Evolutionary conservation across 2,113 vertebrate species (phyloP).

Genomic region (Cephalopholis sonnerati): DNA sequence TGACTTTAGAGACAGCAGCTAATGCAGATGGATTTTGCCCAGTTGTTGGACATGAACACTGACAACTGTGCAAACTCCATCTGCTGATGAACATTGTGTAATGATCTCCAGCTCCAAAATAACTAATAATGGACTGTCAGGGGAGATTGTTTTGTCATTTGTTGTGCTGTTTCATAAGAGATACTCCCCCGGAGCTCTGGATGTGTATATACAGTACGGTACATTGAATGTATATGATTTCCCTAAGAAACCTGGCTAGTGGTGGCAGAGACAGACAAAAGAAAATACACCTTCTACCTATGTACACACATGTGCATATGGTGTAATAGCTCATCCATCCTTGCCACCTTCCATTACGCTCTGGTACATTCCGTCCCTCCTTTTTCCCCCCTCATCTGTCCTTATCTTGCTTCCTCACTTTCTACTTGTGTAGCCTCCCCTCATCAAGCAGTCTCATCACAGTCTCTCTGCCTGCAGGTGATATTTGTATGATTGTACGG

Average conservation of each 20-base stretch:
- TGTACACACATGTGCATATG: not conserved
- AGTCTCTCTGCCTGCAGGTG: slow-evolving; percentile 31
- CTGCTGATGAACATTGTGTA: too few species aligned
- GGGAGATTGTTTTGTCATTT: too few species aligned
- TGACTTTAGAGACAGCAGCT: too few species aligned
- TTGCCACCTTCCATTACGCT: not conserved
- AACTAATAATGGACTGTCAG: too few species aligned
- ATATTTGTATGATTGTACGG: slow-evolving; percentile 39
- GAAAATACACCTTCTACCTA: not conserved
- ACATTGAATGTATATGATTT: not conserved
- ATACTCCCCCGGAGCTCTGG: not conserved
- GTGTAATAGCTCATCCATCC: not conserved
- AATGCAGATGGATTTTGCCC: too few species aligned
- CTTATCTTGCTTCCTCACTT: slow-evolving; percentile 14
- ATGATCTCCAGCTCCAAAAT: too few species aligned
- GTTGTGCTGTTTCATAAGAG: not conserved
- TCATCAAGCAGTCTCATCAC: slow-evolving; percentile 32
- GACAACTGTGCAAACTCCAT: too few species aligned
- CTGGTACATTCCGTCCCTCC: not conserved
- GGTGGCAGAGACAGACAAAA: not conserved
- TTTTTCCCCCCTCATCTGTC: not conserved
- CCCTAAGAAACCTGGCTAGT: not conserved
- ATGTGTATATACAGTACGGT: not conserved
- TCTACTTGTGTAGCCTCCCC: not conserved
- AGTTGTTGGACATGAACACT: too few species aligned